A percentile compares a stretch with the other conserved stretches of the same genome.
phyloP scores from a whole-genome alignment of 2,113 vertebrate species.

The Polypterus bichir region DNA sequence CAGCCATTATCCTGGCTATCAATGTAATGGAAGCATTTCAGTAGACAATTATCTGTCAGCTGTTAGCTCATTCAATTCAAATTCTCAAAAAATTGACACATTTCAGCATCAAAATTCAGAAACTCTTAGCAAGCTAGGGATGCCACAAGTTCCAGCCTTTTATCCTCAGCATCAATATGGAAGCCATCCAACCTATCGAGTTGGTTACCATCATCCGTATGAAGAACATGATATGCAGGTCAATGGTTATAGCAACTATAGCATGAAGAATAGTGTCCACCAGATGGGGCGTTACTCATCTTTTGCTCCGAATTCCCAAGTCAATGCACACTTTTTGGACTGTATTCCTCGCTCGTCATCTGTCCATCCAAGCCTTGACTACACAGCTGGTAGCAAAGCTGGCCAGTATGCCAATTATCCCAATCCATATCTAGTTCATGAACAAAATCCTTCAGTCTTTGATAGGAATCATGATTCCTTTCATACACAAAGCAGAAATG shows the following conservation, averaged over 20 bases:
- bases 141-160: constrained; percentile 58
- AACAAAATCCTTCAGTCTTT: constrained; percentile 46
- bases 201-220: constrained; percentile 71
- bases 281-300: constrained; percentile 49
- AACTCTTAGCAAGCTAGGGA: constrained; percentile 41
- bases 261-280: constrained; percentile 52
- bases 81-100: constrained; percentile 66
- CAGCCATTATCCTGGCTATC: constrained; percentile 64
- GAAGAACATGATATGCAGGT: constrained; percentile 63
- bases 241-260: constrained; percentile 63
- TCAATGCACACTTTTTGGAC: constrained; percentile 59
- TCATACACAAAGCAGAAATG: constrained; percentile 63
- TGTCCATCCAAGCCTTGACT: constrained; percentile 47
- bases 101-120: constrained; percentile 66
- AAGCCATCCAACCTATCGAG: constrained; percentile 55
- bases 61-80: constrained; percentile 55
- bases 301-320: constrained; percentile 46
- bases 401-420: constrained; percentile 56
- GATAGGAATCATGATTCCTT: constrained; percentile 51
- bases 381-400: constrained; percentile 49
- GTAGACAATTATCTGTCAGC: constrained; percentile 62
- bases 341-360: constrained; percentile 50
- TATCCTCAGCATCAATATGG: constrained; percentile 70
- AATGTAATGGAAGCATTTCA: constrained; percentile 70
- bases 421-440: constrained; percentile 46